phyloP scores from a whole-genome alignment of 2,888 invertebrate genomes.

The Scaptomyza reducta region DNA sequence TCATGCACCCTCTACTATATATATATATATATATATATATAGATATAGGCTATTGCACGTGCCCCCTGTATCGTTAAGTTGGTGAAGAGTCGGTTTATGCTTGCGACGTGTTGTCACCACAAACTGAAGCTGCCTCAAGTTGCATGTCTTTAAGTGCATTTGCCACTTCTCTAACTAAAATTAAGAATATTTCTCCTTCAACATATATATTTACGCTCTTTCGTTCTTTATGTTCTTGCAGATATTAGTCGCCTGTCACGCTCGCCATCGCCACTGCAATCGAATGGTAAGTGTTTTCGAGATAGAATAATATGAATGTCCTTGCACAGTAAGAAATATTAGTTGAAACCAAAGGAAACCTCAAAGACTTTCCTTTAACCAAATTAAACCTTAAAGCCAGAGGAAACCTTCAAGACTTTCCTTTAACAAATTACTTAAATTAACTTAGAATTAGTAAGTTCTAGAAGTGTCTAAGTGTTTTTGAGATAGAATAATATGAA shows the following conservation, averaged over 20 bases:
- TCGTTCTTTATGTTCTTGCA: constrained; percentile 59
- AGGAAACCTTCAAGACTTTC: too few species aligned
- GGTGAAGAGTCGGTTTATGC: constrained; percentile 23
- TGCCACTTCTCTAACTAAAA: not conserved
- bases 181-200: not conserved
- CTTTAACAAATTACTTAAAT: too few species aligned
- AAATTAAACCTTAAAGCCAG: too few species aligned
- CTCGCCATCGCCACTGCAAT: constrained; percentile 91
- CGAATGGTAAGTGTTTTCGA: constrained; percentile 87
- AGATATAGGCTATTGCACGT: not conserved
- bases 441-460: too few species aligned
- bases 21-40: constrained; percentile 1
- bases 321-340: not conserved
- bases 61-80: constrained; percentile 22
- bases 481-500: not conserved
- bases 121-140: not conserved
- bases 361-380: too few species aligned
- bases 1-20: constrained; percentile 34
- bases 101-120: constrained; percentile 34
- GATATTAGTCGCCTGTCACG: constrained; percentile 88
- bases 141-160: constrained; percentile 9
- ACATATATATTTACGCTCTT: constrained; percentile 10
- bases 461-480: too few species aligned
- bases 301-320: not conserved
- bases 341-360: too few species aligned